These are phyloP conservation scores for Puma concolor DNA, from an alignment of 2,113 vertebrate species.

Conservation along the genomic window DNA sequence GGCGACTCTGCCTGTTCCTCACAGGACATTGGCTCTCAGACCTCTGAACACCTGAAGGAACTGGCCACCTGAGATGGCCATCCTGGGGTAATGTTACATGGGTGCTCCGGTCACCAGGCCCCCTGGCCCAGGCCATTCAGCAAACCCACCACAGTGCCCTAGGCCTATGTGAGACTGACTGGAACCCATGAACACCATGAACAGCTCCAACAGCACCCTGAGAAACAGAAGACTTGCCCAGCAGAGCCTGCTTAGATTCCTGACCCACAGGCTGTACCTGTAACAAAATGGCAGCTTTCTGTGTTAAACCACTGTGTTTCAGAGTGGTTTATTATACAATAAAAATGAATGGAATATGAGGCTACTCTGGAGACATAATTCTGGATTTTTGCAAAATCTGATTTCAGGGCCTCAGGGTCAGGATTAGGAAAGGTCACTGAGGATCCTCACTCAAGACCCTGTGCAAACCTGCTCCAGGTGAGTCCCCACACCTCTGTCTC, in stretches of 20 bases:
- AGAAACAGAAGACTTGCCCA: no score
- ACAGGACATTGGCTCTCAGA: background rate
- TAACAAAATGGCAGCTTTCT: background rate
- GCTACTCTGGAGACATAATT: background rate
- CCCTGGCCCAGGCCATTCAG: no score
- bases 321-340: background rate
- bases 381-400: background rate
- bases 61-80: no score
- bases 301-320: background rate
- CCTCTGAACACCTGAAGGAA: background rate
- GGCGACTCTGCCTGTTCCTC: background rate
- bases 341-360: background rate
- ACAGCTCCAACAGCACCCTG: fast-evolving
- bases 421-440: background rate
- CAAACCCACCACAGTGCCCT: background rate
- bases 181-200: background rate
- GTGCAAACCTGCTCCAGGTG: no score
- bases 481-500: background rate
- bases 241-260: background rate
- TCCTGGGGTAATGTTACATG: no score
- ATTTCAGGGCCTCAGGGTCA: background rate
- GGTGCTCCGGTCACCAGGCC: background rate
- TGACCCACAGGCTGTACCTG: background rate
- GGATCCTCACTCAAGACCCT: background rate
- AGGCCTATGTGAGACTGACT: background rate